Evolutionary conservation across 2,113 vertebrate genomes (phyloP).

Genomic region (Litocranius walleri): DNA sequence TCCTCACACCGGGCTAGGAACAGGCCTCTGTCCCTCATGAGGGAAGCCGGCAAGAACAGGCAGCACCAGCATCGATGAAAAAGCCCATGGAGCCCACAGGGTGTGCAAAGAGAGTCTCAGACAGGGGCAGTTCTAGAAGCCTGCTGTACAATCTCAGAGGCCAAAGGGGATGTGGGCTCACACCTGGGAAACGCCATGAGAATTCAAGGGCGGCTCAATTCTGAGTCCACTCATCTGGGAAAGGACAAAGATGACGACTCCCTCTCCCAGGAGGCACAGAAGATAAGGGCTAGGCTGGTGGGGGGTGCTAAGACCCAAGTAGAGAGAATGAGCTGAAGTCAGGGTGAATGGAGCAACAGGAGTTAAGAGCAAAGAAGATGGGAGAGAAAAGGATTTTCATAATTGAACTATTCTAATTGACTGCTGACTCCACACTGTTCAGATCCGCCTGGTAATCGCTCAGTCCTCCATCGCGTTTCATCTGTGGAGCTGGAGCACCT

Average conservation of each 20-base stretch:
- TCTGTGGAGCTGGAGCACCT: neutral
- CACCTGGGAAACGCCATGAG: neutral
- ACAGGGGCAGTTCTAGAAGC: neutral
- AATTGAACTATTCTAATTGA: slow-evolving; percentile 61
- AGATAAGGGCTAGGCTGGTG: fast-evolving
- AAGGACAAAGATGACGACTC: neutral
- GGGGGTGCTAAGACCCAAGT: neutral
- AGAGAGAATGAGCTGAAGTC: neutral
- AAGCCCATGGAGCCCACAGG: fast-evolving
- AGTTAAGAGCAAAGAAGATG: slow-evolving; percentile 33
- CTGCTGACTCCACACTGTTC: slow-evolving; percentile 56
- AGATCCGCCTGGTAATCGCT: slow-evolving; percentile 55
- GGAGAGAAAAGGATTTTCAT: neutral
- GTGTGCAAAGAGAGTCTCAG: neutral
- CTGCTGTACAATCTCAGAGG: neutral
- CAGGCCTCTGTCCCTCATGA: neutral
- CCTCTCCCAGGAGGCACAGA: fast-evolving
- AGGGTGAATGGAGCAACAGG: neutral
- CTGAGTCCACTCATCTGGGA: neutral
- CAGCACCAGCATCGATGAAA: fast-evolving
- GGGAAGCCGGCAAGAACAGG: neutral
- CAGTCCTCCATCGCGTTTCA: slow-evolving; percentile 13
- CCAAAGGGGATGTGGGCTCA: no score
- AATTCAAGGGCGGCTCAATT: neutral
- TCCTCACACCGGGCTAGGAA: neutral